These are phyloP conservation scores for Trochalopteron elliotii DNA, from an alignment of 2,113 vertebrate species.

Conservation along the genomic window DNA sequence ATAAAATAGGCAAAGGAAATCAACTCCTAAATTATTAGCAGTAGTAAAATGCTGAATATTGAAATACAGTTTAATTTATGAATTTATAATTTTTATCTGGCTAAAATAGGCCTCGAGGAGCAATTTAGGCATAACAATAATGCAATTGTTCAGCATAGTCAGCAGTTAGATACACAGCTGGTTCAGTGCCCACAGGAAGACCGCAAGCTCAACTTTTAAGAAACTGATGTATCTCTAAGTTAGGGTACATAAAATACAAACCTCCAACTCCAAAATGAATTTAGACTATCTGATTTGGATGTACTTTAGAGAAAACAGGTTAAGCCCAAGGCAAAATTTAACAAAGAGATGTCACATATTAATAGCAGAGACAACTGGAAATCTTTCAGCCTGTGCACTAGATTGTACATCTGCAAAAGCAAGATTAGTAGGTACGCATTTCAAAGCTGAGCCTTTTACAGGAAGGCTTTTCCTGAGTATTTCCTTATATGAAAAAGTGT, in stretches of 20 bases:
- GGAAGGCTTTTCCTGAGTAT: background rate
- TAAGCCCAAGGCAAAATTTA: background rate
- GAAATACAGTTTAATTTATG: conserved; percentile 50
- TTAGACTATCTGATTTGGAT: background rate
- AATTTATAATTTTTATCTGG: conserved; percentile 48
- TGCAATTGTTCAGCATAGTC: background rate
- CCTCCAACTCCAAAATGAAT: background rate
- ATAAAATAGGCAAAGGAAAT: conserved; percentile 51
- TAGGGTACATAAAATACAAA: background rate
- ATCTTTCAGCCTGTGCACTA: background rate
- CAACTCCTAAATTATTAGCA: conserved; percentile 34
- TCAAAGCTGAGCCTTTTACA: background rate
- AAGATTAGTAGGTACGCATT: background rate
- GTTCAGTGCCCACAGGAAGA: conserved; percentile 2
- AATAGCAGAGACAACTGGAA: background rate
- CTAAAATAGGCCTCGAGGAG: conserved; percentile 54
- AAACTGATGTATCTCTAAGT: background rate
- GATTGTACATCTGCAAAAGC: background rate
- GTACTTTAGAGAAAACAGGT: conserved; percentile 17
- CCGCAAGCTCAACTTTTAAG: background rate
- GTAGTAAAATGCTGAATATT: conserved; percentile 51
- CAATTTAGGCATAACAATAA: conserved; percentile 34
- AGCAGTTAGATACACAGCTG: background rate
- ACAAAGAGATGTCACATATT: background rate
- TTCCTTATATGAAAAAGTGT: background rate